Conservation (phyloP, 1,140 invertebrate genomes). For the Drosophila carrolli region DNA sequence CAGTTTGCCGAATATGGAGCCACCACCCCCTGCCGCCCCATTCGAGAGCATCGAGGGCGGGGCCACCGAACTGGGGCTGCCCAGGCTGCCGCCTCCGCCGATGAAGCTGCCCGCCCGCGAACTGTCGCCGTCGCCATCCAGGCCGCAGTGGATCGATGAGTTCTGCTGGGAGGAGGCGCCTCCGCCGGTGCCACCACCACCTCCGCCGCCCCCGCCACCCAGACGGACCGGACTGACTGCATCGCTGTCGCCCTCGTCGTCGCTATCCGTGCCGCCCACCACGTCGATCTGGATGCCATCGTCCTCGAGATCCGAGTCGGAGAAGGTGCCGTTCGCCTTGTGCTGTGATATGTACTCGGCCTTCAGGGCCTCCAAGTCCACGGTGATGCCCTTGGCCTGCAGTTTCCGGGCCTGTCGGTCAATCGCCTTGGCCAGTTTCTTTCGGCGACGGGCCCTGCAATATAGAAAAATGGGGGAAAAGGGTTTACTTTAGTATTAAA, state of each 20-base stretch:
- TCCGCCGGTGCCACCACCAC: not conserved
- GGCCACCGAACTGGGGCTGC: constrained; percentile 76
- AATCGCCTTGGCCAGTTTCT: constrained; percentile 96
- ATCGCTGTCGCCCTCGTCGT: constrained; percentile 86
- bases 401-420: constrained; percentile 96
- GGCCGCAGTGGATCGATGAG: constrained; percentile 87
- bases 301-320: constrained; percentile 89
- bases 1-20: constrained; percentile 36
- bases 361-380: constrained; percentile 94
- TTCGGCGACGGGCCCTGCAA: constrained; percentile 91
- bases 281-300: constrained; percentile 90
- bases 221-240: constrained; percentile 85
- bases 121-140: constrained; percentile 86
- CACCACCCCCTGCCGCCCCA: constrained; percentile 3
- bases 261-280: constrained; percentile 88
- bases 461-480: not conserved
- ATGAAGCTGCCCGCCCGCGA: constrained; percentile 86
- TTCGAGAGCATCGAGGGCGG: constrained; percentile 41
- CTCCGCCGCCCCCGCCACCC: constrained; percentile 41
- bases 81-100: constrained; percentile 81
- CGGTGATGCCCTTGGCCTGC: constrained; percentile 94
- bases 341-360: constrained; percentile 91
- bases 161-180: constrained; percentile 84
- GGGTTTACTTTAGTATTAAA: too few species aligned
- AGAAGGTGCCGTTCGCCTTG: constrained; percentile 87